Evolutionary conservation across 2,113 vertebrate species (phyloP).

Genomic region (Hemiprocne comata): DNA sequence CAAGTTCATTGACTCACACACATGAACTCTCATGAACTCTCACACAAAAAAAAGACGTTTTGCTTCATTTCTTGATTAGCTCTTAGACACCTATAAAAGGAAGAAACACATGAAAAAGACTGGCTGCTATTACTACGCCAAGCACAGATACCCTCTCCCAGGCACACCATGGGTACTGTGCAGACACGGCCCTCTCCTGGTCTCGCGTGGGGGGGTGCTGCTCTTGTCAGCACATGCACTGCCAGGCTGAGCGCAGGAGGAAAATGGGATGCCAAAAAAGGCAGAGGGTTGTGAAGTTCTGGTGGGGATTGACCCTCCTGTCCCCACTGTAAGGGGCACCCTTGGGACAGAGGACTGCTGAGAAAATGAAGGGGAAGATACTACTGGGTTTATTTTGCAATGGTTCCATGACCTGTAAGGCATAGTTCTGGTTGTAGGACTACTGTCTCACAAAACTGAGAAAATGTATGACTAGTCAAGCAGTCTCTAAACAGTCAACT

Average conservation of each 20-base stretch:
- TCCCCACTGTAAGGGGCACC: neutral
- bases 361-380: neutral
- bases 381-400: neutral
- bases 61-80: neutral
- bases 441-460: neutral
- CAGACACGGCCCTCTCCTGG: neutral
- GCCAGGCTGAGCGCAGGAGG: neutral
- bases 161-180: accelerated
- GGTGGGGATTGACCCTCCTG: neutral
- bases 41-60: neutral
- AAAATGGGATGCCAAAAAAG: accelerated
- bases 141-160: neutral
- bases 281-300: neutral
- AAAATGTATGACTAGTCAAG: neutral
- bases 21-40: neutral
- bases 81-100: neutral
- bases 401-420: neutral
- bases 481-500: neutral
- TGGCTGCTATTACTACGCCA: neutral
- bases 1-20: neutral
- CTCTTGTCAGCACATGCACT: accelerated
- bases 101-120: neutral
- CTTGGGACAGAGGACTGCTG: neutral
- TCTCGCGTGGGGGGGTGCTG: accelerated
- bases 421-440: neutral